phyloP scores from a whole-genome alignment of 2,888 invertebrate genomes.

The Steinernema hermaphroditum region DNA sequence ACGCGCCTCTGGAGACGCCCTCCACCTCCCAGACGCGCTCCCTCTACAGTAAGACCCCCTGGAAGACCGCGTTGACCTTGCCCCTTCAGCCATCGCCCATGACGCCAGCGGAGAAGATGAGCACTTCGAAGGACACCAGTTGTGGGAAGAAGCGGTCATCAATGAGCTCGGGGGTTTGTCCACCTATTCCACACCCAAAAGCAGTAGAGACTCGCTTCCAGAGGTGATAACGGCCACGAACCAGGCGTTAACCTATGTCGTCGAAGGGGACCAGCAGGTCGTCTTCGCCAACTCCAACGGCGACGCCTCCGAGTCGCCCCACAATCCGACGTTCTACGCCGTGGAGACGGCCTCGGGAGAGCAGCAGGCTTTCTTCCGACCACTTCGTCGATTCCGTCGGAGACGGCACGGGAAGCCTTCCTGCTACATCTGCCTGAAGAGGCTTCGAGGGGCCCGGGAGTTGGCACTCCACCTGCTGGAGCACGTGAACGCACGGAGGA shows the following conservation, averaged over 20 bases:
- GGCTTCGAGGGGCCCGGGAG: not conserved
- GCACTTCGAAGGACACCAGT: not conserved
- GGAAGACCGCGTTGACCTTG: not conserved
- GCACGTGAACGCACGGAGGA: not conserved
- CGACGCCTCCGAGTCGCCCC: not conserved
- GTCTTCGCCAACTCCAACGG: not conserved
- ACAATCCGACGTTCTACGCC: not conserved
- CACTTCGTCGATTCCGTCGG: not conserved
- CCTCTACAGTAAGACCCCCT: not conserved
- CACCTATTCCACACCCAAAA: not conserved
- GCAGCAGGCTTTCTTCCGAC: not conserved
- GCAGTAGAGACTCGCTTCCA: not conserved
- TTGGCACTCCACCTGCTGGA: not conserved
- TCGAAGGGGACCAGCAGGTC: not conserved
- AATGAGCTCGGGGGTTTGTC: not conserved
- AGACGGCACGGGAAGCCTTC: not conserved
- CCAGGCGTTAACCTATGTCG: slow-evolving; percentile 1
- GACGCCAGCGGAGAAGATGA: not conserved
- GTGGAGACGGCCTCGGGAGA: not conserved
- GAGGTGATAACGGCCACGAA: not conserved
- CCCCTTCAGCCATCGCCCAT: not conserved
- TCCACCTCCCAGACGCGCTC: not conserved
- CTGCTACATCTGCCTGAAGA: slow-evolving; percentile 13
- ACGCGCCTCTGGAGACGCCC: not conserved
- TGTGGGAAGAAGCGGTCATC: slow-evolving; percentile 20